phyloP scores from a whole-genome alignment of 2,113 vertebrate species.

The Psittacula cyanocephala region DNA sequence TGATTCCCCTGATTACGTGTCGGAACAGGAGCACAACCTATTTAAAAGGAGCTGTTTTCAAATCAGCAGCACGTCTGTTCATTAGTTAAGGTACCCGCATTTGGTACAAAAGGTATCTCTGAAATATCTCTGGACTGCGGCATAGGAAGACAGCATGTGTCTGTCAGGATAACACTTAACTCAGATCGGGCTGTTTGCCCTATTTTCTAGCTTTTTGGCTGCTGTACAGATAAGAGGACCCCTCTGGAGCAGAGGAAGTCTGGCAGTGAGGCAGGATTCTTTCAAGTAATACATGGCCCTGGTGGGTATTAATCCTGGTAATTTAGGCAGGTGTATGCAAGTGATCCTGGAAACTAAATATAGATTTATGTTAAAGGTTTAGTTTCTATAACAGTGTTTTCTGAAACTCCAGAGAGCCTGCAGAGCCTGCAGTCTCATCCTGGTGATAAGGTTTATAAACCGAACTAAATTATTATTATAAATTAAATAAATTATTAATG shows the following conservation, averaged over 20 bases:
- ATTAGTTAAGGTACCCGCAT: rapidly evolving
- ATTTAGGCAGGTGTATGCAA: neutral
- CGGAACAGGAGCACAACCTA: neutral
- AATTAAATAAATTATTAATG: neutral
- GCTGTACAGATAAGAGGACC: neutral
- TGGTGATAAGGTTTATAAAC: neutral
- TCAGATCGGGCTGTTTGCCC: neutral
- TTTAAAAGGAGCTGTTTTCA: neutral
- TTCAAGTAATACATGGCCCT: neutral
- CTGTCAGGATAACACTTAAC: neutral
- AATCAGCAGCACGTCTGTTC: neutral
- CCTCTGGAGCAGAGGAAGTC: neutral
- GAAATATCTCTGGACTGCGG: neutral
- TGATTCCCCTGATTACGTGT: neutral
- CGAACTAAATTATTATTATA: neutral
- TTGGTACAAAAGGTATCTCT: neutral
- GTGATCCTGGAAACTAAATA: neutral
- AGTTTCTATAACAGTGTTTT: rapidly evolving
- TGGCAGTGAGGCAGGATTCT: slow-evolving; percentile 17
- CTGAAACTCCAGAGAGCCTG: neutral
- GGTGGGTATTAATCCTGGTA: neutral
- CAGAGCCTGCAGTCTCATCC: neutral
- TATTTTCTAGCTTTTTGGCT: slow-evolving; percentile 25
- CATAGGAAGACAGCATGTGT: neutral
- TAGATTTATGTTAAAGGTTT: neutral